Base-by-base conservation (phyloP, 2,888 invertebrate genomes). In the Platypus cylindrus region DNA sequence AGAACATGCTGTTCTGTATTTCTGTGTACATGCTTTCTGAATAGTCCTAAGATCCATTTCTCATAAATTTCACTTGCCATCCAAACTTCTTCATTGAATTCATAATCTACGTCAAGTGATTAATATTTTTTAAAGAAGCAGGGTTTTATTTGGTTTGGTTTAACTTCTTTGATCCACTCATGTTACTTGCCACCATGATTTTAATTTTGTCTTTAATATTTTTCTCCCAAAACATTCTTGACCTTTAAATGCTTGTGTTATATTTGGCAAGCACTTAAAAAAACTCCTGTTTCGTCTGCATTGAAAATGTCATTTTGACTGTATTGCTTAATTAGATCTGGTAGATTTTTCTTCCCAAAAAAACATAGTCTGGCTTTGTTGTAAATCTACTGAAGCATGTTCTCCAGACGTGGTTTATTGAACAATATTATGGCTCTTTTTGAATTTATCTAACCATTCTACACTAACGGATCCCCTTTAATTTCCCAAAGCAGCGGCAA, bases 151-250 rank as follows among this genome's bases (percentile, higher is more conserved):
- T 47, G 47, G 37, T 54, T 54, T 47, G 38, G 42, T 44, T 45
- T 13, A 44, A 36, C 45, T 55, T 54, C 34, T 48, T 48, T 3
- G 47, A 41, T 4, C 52, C 53, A 17, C 22, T 43, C 45, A 48
- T 48, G 34, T 53, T 53, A 12, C 46, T 39, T 5, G 34, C 33
- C 18, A 50, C 37, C 29, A 51, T 14, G 5, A 52, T 34, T 34
- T 48, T 34, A n/a, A n/a, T n/a, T n/a, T n/a, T n/a, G n/a, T n/a
- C n/a, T n/a, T n/a, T n/a, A n/a, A n/a, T n/a, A n/a, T n/a, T n/a
- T n/a, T n/a, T n/a, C n/a, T n/a, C n/a, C n/a, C n/a, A n/a, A n/a
- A n/a, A n/a, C n/a, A n/a, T n/a, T n/a, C n/a, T n/a, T n/a, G n/a
- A n/a, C n/a, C n/a, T n/a, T n/a, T n/a, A n/a, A n/a, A n/a, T n/a